These are phyloP conservation scores for Simalia tracyae DNA, from an alignment of 2,797 vertebrate genomes.

Conservation along the genomic window DNA sequence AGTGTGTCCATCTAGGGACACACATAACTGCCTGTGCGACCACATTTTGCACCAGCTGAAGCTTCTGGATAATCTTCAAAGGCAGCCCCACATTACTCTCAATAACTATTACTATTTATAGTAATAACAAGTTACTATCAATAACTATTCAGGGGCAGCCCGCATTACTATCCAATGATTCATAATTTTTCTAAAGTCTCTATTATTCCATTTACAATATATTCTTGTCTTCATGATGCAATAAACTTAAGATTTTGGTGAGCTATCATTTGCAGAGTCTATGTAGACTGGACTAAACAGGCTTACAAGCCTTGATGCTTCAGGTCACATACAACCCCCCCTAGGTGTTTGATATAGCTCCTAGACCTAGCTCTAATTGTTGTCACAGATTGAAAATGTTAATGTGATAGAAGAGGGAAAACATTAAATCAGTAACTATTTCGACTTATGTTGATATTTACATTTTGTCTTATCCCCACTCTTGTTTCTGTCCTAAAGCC, in stretches of 20 bases:
- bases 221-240: not conserved
- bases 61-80: not conserved
- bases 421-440: not conserved
- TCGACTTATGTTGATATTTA: not conserved
- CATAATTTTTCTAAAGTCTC: not conserved
- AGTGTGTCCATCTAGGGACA: not conserved
- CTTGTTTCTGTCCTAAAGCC: not conserved
- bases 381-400: not conserved
- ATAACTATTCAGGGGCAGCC: not conserved
- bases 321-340: not conserved
- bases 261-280: not conserved
- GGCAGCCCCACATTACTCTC: not conserved
- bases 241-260: not conserved
- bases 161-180: not conserved
- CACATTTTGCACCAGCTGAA: not conserved
- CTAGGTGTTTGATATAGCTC: not conserved
- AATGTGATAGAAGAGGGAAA: not conserved
- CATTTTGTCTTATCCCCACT: not conserved
- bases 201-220: not conserved
- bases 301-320: not conserved
- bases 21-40: not conserved
- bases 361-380: not conserved
- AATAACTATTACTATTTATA: not conserved
- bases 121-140: not conserved
- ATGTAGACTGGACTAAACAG: not conserved